Percentiles rank a stretch among this genome's conserved stretches.
Evolutionary conservation across 2,113 vertebrate species (phyloP).

Genomic region (cattle (Bos taurus)): DNA sequence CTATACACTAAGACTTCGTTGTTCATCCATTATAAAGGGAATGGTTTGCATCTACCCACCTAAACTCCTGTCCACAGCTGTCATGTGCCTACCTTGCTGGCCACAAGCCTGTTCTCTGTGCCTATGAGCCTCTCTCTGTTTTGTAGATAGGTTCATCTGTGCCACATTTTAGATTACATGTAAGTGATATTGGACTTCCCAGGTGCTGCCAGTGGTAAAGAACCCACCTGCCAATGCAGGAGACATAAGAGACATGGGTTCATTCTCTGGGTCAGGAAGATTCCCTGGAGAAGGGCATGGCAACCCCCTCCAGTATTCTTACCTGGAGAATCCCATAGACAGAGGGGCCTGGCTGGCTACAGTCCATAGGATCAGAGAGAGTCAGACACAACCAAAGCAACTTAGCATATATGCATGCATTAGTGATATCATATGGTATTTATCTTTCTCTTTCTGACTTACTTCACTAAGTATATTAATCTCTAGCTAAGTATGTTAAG

Average conservation of each 20-base stretch:
- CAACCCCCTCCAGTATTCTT: not conserved
- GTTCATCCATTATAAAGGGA: not conserved
- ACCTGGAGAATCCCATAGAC: not conserved
- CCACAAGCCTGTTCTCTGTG: not conserved
- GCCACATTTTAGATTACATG: not conserved
- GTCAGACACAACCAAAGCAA: not conserved
- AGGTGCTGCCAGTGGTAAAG: not conserved
- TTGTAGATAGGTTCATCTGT: not conserved
- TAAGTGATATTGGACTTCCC: not conserved
- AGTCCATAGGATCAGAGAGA: not conserved
- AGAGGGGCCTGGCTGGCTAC: not conserved
- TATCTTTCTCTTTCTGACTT: not conserved
- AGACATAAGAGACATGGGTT: not conserved
- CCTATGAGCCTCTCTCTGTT: not conserved
- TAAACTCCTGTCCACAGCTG: not conserved
- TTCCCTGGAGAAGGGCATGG: not conserved
- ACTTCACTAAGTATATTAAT: not conserved
- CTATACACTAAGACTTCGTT: not conserved
- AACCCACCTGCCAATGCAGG: not conserved
- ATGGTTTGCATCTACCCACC: not conserved
- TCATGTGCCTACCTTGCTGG: not conserved
- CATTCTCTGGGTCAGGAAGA: not conserved
- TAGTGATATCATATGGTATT: not conserved
- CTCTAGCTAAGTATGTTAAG: not conserved
- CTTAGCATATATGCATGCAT: not conserved